A percentile compares a stretch with the other conserved stretches of the same genome.
These are phyloP conservation scores for Eugnorisma glareosa DNA, from an alignment of 2,888 invertebrate genomes.

Conservation along the genomic window DNA sequence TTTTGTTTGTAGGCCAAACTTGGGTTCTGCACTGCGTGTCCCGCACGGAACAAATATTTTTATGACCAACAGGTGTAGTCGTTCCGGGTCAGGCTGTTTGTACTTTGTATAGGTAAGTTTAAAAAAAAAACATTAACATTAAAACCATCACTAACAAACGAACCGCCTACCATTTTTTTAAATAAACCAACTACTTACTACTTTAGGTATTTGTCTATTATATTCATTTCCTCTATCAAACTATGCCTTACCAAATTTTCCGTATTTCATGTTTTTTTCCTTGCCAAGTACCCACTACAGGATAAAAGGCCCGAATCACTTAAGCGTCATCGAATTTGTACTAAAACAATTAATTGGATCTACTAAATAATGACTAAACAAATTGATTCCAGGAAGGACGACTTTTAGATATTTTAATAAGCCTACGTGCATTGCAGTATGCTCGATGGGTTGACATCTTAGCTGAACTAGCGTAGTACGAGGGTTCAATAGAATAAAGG, in stretches of 20 bases:
- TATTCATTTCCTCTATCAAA: slow-evolving; percentile 3
- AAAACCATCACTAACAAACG: too few species aligned
- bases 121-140: too few species aligned
- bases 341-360: neutral
- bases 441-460: neutral
- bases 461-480: neutral
- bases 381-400: neutral
- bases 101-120: too few species aligned
- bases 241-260: neutral
- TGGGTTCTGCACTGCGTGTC: too few species aligned
- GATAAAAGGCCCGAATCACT: neutral
- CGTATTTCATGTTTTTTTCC: neutral
- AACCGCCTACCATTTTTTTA: too few species aligned
- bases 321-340: slow-evolving; percentile 8
- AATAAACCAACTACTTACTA: neutral
- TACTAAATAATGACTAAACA: neutral
- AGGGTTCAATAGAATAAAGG: neutral
- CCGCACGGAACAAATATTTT: too few species aligned
- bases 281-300: neutral
- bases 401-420: neutral
- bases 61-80: too few species aligned
- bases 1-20: too few species aligned
- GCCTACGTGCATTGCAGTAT: neutral
- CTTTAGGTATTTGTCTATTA: neutral
- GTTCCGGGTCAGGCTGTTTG: too few species aligned